phyloP scores from a whole-genome alignment of 2,797 vertebrate species.

The Danio tinwini region DNA sequence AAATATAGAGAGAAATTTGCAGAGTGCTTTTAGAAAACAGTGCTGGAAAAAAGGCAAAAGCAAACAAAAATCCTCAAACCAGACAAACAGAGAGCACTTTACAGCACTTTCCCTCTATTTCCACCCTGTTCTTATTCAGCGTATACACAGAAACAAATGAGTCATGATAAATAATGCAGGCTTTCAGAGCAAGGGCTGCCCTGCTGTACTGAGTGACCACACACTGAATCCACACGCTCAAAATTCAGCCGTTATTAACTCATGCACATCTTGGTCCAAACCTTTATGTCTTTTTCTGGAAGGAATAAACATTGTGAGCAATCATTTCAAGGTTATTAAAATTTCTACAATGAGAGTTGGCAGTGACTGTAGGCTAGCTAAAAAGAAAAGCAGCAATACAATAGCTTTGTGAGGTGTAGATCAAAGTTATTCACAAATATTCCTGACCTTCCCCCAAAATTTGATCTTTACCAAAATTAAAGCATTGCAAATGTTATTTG shows the following conservation, averaged over 20 bases:
- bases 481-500: too few relatives aligned
- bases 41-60: conserved; percentile 43
- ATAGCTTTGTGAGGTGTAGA: too few relatives aligned
- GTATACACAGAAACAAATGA: conserved; percentile 17
- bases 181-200: conserved; percentile 32
- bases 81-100: conserved; percentile 48
- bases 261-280: neutral
- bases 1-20: neutral
- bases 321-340: neutral
- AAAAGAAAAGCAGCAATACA: too few relatives aligned
- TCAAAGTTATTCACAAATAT: too few relatives aligned
- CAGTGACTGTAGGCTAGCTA: neutral
- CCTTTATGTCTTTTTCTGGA: neutral
- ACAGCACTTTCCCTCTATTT: conserved; percentile 27
- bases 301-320: neutral
- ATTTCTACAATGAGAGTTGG: neutral
- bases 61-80: conserved; percentile 27
- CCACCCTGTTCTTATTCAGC: conserved; percentile 8
- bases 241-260: neutral
- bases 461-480: too few relatives aligned
- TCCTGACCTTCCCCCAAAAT: too few relatives aligned
- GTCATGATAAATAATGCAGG: conserved; percentile 50
- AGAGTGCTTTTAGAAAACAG: conserved; percentile 56
- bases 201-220: conserved; percentile 5
- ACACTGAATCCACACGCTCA: conserved; percentile 1